Percentiles rank a stretch among this genome's conserved stretches.
Conservation (phyloP, 2,888 invertebrate genomes). For the Acrocera orbiculus region DNA sequence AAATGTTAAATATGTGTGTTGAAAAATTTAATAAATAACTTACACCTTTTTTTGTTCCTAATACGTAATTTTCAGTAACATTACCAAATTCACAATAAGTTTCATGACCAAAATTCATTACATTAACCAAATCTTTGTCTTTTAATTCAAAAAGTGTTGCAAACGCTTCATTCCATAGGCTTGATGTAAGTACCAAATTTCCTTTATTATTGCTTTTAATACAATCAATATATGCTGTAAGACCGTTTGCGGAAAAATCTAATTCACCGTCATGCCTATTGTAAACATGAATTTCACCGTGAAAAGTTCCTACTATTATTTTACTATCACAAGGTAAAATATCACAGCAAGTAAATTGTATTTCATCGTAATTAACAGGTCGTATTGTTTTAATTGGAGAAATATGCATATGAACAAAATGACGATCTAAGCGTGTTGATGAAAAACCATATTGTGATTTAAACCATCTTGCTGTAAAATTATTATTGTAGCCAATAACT, state of each 20-base stretch:
- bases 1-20: neutral
- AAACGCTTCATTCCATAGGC: constrained; percentile 72
- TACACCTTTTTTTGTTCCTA: constrained; percentile 69
- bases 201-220: constrained; percentile 60
- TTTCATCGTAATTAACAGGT: constrained; percentile 45
- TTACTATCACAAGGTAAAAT: constrained; percentile 32
- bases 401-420: constrained; percentile 68
- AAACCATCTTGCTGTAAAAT: constrained; percentile 47
- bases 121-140: constrained; percentile 31
- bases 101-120: constrained; percentile 61
- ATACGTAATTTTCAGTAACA: constrained; percentile 62
- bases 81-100: constrained; percentile 88
- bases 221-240: constrained; percentile 72
- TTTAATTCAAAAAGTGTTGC: constrained; percentile 26
- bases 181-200: constrained; percentile 62
- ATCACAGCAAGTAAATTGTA: constrained; percentile 57
- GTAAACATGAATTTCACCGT: constrained; percentile 78
- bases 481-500: constrained; percentile 36
- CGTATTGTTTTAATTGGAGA: constrained; percentile 57
- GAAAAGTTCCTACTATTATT: constrained; percentile 74
- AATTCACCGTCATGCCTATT: constrained; percentile 71
- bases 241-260: constrained; percentile 59
- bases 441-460: constrained; percentile 38
- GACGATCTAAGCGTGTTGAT: constrained; percentile 52
- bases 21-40: no score